phyloP scores from a whole-genome alignment of 2,113 vertebrate species.

The Electrona antarctica region DNA sequence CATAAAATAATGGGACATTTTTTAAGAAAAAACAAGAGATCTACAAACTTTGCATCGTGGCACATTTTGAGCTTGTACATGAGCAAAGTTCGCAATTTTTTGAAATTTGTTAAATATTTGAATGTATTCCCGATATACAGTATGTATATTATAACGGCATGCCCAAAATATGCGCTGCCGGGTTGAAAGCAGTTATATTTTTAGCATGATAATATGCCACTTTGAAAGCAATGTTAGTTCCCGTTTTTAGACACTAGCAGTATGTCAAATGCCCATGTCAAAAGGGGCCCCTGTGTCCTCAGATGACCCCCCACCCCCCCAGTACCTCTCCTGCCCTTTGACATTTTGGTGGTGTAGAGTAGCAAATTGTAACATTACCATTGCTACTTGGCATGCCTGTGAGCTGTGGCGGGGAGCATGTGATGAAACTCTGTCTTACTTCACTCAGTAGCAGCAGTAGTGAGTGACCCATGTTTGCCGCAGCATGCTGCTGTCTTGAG shows the following conservation, averaged over 20 bases:
- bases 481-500: conserved; percentile 56
- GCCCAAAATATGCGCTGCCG: neutral
- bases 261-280: neutral
- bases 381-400: neutral
- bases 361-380: conserved; percentile 8
- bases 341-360: conserved; percentile 20
- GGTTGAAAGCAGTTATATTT: neutral
- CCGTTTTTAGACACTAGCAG: neutral
- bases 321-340: conserved; percentile 3
- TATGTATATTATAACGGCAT: too few species aligned
- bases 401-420: conserved; percentile 3
- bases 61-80: too few species aligned
- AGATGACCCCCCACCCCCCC: conserved; percentile 18
- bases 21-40: too few species aligned
- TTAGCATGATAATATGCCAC: neutral
- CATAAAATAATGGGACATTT: too few species aligned
- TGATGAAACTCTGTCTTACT: conserved; percentile 32
- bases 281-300: conserved; percentile 12
- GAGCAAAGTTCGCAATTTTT: too few species aligned
- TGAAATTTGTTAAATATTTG: too few species aligned
- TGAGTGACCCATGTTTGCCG: conserved; percentile 14
- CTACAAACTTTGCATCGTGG: too few species aligned
- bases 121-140: too few species aligned
- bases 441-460: conserved; percentile 22
- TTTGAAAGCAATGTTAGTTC: neutral